A percentile compares a stretch with the other conserved stretches of the same genome.
phyloP scores from a whole-genome alignment of 2,113 vertebrate genomes.

The Anarrhichthys ocellatus region DNA sequence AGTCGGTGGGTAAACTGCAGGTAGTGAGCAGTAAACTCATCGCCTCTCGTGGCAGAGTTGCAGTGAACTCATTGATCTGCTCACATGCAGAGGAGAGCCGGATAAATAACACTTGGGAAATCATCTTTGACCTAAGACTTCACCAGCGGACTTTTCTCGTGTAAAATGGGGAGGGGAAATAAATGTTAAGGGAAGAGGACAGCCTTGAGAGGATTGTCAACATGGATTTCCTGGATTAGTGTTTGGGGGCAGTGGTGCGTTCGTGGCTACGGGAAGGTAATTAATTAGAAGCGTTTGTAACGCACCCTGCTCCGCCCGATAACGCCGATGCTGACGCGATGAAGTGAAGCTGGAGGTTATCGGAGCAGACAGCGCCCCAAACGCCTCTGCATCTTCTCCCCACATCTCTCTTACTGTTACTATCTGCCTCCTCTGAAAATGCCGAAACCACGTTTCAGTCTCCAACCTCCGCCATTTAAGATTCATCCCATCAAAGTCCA shows the following conservation, averaged over 20 bases:
- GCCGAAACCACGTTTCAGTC: conserved; percentile 25
- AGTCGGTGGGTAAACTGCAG: conserved; percentile 16
- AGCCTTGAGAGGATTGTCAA: conserved; percentile 71
- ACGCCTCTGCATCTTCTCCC: conserved; percentile 21
- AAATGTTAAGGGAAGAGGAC: conserved; percentile 41
- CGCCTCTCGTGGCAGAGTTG: not conserved
- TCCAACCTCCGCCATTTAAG: conserved; percentile 56
- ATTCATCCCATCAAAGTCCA: conserved; percentile 71
- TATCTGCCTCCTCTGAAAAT: conserved; percentile 25
- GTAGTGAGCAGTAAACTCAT: conserved; percentile 34
- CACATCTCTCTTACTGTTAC: conserved; percentile 38
- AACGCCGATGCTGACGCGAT: conserved; percentile 46
- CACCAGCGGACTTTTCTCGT: conserved; percentile 37
- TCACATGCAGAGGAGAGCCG: conserved; percentile 10
- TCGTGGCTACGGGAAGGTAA: conserved; percentile 70
- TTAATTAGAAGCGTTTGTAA: conserved; percentile 78
- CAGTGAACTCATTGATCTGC: conserved; percentile 43
- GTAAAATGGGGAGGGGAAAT: conserved; percentile 16
- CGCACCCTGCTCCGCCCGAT: conserved; percentile 44
- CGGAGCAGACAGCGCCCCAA: conserved; percentile 34
- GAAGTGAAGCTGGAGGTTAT: conserved; percentile 48
- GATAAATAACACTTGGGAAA: conserved; percentile 51
- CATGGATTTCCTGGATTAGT: conserved; percentile 72
- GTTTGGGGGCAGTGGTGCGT: conserved; percentile 58
- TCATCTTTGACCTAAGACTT: conserved; percentile 52